These are phyloP conservation scores for Bombus pyrosoma DNA, from an alignment of 1,140 invertebrate species.

Conservation along the genomic window DNA sequence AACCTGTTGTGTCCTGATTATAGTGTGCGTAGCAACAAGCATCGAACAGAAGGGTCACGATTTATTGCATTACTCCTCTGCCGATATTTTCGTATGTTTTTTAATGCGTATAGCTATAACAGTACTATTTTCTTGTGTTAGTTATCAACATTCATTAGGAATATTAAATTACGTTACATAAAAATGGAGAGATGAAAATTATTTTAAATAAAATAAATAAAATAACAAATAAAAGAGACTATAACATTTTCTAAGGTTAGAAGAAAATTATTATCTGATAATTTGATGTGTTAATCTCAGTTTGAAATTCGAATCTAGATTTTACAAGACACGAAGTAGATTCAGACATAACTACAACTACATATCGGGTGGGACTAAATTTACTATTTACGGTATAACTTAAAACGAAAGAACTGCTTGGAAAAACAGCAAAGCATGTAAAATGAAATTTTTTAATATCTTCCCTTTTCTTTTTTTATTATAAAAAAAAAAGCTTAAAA, in stretches of 20 bases:
- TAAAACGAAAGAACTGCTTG: background rate
- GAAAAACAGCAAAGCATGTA: background rate
- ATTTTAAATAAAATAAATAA: too few relatives aligned
- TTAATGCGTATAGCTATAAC: background rate
- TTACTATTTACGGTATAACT: background rate
- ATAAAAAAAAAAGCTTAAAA: too few relatives aligned
- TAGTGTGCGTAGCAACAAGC: slow-evolving; percentile 31
- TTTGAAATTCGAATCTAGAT: background rate
- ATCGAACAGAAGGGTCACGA: slow-evolving; percentile 1
- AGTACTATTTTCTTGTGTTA: background rate
- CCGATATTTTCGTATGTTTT: background rate
- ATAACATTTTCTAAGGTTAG: too few relatives aligned
- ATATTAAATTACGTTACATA: background rate
- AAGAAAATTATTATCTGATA: too few relatives aligned
- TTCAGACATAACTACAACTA: background rate
- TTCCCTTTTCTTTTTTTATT: too few relatives aligned
- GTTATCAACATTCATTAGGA: too few relatives aligned
- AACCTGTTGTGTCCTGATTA: slow-evolving; percentile 36
- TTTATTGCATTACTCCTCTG: background rate
- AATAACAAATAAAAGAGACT: too few relatives aligned
- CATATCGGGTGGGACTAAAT: background rate
- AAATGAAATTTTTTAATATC: too few relatives aligned
- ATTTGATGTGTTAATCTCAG: too few relatives aligned
- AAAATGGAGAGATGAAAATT: too few relatives aligned
- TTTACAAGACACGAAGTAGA: background rate